Conservation (phyloP, 2,797 vertebrate genomes). For the Poeciliopsis presidionis region DNA sequence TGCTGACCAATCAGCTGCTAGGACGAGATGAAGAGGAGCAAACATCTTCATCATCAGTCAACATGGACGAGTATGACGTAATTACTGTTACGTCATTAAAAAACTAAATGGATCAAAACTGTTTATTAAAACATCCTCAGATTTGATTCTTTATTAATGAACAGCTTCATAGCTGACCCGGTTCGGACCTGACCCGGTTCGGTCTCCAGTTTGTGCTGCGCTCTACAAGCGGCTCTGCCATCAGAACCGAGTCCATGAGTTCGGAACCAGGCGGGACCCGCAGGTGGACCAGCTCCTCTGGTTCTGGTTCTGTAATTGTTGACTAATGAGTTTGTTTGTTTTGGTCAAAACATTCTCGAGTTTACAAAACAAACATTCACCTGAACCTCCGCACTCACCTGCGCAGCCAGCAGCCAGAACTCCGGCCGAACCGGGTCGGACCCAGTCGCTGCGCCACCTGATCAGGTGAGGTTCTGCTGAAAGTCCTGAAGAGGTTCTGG, state of each 20-base stretch:
- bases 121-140: too few relatives aligned
- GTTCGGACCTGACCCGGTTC: background rate
- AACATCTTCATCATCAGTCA: too few relatives aligned
- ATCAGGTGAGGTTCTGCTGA: background rate
- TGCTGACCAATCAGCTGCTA: too few relatives aligned
- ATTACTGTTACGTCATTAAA: too few relatives aligned
- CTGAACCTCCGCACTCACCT: background rate
- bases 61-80: too few relatives aligned
- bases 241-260: background rate
- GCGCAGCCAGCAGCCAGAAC: background rate
- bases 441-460: background rate
- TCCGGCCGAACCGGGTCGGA: background rate
- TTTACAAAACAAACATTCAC: constrained; percentile 54
- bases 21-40: too few relatives aligned
- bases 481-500: background rate
- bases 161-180: too few relatives aligned
- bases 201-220: background rate
- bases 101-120: too few relatives aligned
- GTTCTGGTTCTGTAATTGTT: constrained; percentile 54
- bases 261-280: background rate
- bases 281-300: background rate
- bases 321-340: constrained; percentile 73
- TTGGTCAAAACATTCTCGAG: constrained; percentile 64
- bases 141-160: too few relatives aligned
- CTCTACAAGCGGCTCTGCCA: background rate